phyloP scores from a whole-genome alignment of 1,140 invertebrate genomes.

The Bombus affinis region DNA sequence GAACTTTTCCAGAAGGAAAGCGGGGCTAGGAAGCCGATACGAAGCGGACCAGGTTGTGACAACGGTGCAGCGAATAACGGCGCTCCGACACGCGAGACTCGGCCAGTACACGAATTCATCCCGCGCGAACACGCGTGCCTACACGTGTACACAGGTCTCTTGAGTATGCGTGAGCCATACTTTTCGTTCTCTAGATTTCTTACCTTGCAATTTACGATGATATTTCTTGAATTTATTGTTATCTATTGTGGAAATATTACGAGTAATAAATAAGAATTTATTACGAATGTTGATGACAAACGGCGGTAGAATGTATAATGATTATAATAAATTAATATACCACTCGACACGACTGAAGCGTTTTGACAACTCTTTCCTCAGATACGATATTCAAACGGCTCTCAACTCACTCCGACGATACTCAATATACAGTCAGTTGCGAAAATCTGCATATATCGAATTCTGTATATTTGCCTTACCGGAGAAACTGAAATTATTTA shows the following conservation, averaged over 20 bases:
- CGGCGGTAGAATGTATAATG: too few species aligned
- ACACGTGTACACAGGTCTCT: neutral
- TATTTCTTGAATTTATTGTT: neutral
- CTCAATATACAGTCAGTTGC: neutral
- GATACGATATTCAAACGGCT: neutral
- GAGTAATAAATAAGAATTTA: neutral
- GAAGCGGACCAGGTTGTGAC: neutral
- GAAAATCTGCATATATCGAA: too few species aligned
- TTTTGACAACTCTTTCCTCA: neutral
- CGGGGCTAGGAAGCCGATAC: neutral
- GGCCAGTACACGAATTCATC: neutral
- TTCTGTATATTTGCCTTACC: too few species aligned
- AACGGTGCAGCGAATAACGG: conserved; percentile 18
- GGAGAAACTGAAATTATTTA: too few species aligned
- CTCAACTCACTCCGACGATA: neutral
- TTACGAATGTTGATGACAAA: neutral
- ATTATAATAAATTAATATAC: neutral
- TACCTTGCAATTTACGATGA: neutral
- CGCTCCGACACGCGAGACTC: conserved; percentile 19
- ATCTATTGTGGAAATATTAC: neutral
- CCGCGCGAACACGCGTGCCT: neutral
- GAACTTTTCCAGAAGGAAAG: conserved; percentile 25
- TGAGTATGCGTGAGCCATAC: neutral
- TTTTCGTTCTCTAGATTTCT: neutral
- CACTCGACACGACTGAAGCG: neutral